Percentiles rank a stretch among this genome's conserved stretches.
phyloP scores from a whole-genome alignment of 2,888 invertebrate genomes.

The Rhagonycha lutea region DNA sequence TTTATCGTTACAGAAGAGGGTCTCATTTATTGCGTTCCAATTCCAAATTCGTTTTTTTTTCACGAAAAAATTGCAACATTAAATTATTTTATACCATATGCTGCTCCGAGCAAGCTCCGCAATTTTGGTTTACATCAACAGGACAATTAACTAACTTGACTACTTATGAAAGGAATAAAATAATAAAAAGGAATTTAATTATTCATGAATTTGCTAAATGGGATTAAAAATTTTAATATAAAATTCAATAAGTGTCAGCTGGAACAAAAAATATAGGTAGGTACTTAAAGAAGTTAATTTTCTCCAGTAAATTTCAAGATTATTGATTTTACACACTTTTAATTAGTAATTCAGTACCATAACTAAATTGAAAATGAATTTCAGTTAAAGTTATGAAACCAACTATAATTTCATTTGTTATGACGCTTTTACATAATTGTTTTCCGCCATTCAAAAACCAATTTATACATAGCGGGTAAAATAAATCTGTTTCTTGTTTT shows the following conservation, averaged over 20 bases:
- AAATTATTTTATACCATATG: background rate
- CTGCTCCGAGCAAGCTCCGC: too few relatives aligned
- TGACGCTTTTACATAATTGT: conserved; percentile 13
- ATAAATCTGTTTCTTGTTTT: background rate
- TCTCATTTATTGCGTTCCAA: background rate
- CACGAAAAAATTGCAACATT: background rate
- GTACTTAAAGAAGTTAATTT: conserved; percentile 26
- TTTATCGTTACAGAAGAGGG: background rate
- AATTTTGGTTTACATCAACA: too few relatives aligned
- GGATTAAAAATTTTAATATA: conserved; percentile 11
- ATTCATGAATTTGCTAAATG: too few relatives aligned
- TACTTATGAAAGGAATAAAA: too few relatives aligned
- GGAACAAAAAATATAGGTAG: conserved; percentile 9
- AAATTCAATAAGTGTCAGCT: conserved; percentile 17
- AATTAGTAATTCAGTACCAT: conserved; percentile 24
- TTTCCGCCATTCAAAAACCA: background rate
- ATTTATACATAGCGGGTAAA: background rate
- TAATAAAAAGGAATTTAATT: too few relatives aligned
- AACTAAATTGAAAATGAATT: conserved; percentile 25
- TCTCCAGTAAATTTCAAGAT: conserved; percentile 25
- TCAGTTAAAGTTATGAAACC: conserved; percentile 16
- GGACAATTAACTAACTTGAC: too few relatives aligned
- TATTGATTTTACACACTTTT: conserved; percentile 26
- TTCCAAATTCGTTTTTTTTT: background rate
- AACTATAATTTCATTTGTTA: conserved; percentile 14